phyloP scores from a whole-genome alignment of 2,113 vertebrate species.

The Bufo gargarizans region DNA sequence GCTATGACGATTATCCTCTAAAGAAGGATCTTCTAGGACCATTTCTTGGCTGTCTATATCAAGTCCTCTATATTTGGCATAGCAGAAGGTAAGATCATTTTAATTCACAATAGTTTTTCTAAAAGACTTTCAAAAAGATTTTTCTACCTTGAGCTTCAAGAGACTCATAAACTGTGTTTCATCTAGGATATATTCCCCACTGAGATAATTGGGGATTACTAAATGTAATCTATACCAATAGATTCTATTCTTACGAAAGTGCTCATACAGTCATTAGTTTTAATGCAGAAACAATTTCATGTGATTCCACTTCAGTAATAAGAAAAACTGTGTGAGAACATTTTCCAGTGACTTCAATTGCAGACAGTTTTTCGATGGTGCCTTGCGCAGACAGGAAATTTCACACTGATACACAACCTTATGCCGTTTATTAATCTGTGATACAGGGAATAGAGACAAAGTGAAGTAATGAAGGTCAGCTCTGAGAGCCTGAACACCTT shows the following conservation, averaged over 20 bases:
- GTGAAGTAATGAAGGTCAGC: slow-evolving; percentile 37
- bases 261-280: slow-evolving; percentile 12
- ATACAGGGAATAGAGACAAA: slow-evolving; percentile 25
- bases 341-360: not conserved
- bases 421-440: slow-evolving; percentile 28
- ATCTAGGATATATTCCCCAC: not conserved
- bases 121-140: not conserved
- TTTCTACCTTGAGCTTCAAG: not conserved
- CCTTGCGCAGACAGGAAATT: not conserved
- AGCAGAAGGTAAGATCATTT: not conserved
- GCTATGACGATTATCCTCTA: no score
- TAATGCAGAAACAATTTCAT: slow-evolving; percentile 24
- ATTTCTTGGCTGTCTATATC: no score
- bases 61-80: not conserved
- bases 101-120: not conserved
- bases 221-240: slow-evolving; percentile 2
- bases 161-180: not conserved
- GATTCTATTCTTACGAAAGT: not conserved
- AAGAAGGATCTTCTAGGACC: no score
- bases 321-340: slow-evolving; percentile 8
- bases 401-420: slow-evolving; percentile 21
- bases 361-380: slow-evolving; percentile 1
- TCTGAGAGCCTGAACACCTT: slow-evolving; percentile 7
- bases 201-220: slow-evolving; percentile 33
- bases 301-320: not conserved